Percentiles rank a stretch among this genome's conserved stretches.
phyloP scores from a whole-genome alignment of 2,797 vertebrate genomes.

The Steatocranus sp. region DNA sequence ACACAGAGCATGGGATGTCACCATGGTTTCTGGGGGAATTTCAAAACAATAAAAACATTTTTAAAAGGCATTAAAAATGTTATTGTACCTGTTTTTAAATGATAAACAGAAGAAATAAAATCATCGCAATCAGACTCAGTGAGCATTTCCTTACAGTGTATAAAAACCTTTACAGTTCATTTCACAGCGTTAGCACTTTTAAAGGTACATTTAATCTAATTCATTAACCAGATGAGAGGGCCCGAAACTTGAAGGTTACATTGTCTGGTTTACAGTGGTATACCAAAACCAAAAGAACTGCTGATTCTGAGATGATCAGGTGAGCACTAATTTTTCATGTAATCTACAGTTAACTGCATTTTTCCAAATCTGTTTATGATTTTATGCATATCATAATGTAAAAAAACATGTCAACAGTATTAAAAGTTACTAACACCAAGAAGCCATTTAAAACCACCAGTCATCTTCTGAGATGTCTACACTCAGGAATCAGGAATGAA shows the following conservation, averaged over 20 bases:
- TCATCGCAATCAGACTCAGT: accelerated
- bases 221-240: background rate
- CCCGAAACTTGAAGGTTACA: background rate
- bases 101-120: background rate
- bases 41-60: background rate
- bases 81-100: background rate
- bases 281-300: background rate
- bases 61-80: background rate
- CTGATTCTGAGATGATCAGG: background rate
- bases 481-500: background rate
- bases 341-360: background rate
- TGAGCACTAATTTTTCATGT: background rate
- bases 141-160: background rate
- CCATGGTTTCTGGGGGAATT: background rate
- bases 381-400: background rate
- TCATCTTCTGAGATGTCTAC: background rate
- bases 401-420: background rate
- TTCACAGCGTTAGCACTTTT: background rate
- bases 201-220: background rate
- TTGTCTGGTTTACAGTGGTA: background rate
- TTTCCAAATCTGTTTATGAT: background rate
- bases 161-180: background rate
- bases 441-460: background rate
- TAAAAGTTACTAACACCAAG: background rate
- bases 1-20: accelerated